phyloP scores from a whole-genome alignment of 2,113 vertebrate species.

The Narcine bancroftii region DNA sequence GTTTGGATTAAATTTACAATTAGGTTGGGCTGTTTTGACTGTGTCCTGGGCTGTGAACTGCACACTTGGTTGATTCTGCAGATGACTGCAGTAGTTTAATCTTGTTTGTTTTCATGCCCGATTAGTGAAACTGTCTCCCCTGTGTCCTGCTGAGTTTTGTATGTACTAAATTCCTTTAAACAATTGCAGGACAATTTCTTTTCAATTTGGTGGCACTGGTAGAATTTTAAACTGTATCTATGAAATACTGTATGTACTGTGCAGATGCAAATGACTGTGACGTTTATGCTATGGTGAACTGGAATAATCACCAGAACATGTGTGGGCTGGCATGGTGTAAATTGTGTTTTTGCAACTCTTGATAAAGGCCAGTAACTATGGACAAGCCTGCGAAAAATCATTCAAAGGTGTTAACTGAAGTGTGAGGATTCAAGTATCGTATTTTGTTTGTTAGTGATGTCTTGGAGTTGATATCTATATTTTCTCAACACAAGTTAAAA shows the following conservation, averaged over 20 bases:
- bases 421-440: conserved; percentile 33
- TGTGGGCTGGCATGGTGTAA: conserved; percentile 38
- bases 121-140: conserved; percentile 36
- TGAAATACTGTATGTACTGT: conserved; percentile 29
- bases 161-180: conserved; percentile 36
- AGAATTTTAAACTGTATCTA: conserved; percentile 26
- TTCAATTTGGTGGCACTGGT: conserved; percentile 24
- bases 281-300: conserved; percentile 32
- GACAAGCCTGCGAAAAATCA: conserved; percentile 24
- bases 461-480: conserved; percentile 15
- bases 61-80: conserved; percentile 34
- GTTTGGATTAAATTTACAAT: conserved; percentile 37
- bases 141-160: conserved; percentile 33
- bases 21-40: conserved; percentile 29
- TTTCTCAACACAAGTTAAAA: conserved; percentile 14
- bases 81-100: conserved; percentile 37
- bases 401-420: conserved; percentile 35
- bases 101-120: conserved; percentile 38
- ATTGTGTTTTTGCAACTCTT: conserved; percentile 37
- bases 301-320: conserved; percentile 33
- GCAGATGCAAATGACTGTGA: conserved; percentile 25
- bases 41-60: conserved; percentile 35
- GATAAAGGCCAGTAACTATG: conserved; percentile 35
- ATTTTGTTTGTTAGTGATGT: conserved; percentile 27
- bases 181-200: conserved; percentile 36